Percentiles rank a stretch among this genome's conserved stretches.
phyloP scores from a whole-genome alignment of 2,113 vertebrate species.

The Sarotherodon lohbergeri region DNA sequence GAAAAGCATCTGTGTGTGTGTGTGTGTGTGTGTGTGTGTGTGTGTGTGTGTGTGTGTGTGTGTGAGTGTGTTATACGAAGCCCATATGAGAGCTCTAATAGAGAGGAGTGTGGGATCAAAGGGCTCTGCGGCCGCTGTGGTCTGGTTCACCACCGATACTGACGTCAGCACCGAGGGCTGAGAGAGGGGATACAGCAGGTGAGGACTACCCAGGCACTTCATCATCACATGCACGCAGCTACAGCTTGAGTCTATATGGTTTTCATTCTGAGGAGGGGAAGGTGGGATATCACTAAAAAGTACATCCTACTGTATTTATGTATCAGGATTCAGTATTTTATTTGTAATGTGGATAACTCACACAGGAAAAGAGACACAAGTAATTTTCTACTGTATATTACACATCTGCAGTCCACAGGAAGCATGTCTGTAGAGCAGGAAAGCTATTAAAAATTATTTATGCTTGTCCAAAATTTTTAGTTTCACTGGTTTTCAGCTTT shows the following conservation, averaged over 20 bases:
- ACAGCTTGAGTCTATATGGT: not conserved
- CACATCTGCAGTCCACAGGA: not conserved
- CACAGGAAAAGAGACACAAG: not conserved
- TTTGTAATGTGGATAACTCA: not conserved
- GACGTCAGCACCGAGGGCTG: conserved; percentile 12
- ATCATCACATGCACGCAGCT: not conserved
- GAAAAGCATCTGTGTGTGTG: not conserved
- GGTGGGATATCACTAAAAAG: not conserved
- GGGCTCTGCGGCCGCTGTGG: conserved; percentile 24
- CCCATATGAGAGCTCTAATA: conserved; percentile 32
- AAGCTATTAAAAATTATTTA: not conserved
- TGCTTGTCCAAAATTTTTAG: not conserved
- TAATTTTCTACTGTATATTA: not conserved
- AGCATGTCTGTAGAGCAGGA: not conserved
- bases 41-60: not conserved
- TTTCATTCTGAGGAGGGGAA: not conserved
- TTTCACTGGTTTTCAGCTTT: not conserved
- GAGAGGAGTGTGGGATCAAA: conserved; percentile 43
- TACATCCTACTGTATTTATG: not conserved
- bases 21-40: not conserved
- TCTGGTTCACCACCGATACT: conserved; percentile 17
- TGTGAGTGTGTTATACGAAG: not conserved
- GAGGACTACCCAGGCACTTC: not conserved
- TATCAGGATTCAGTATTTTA: not conserved
- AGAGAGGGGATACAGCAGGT: not conserved